phyloP scores from a whole-genome alignment of 53 echinoderm and acorn worm genomes.

The Luidia sarsii region DNA sequence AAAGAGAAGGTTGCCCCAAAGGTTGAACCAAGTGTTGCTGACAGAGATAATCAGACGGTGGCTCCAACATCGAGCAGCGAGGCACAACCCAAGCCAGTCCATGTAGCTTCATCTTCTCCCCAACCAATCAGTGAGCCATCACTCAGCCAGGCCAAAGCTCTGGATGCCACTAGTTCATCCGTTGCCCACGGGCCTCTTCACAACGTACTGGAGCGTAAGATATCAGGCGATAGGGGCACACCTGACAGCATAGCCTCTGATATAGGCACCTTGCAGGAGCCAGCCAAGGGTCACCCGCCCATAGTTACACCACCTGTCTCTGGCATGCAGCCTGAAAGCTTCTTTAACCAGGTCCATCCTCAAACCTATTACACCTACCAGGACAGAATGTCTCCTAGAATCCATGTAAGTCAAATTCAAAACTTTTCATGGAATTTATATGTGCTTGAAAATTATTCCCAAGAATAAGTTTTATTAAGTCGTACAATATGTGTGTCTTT shows the following conservation, averaged over 20 bases:
- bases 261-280: conserved; percentile 63
- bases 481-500: neutral
- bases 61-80: neutral
- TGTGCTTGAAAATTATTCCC: too few relatives aligned
- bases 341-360: conserved; percentile 17
- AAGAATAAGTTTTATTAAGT: too few relatives aligned
- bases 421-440: too few relatives aligned
- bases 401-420: conserved; percentile 35
- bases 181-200: conserved; percentile 4
- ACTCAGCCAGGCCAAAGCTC: neutral
- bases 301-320: conserved; percentile 10
- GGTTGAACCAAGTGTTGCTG: conserved; percentile 12
- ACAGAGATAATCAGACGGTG: neutral
- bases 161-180: conserved; percentile 2
- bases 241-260: conserved; percentile 94
- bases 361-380: conserved; percentile 12
- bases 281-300: conserved; percentile 6
- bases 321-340: conserved; percentile 24
- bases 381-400: conserved; percentile 38
- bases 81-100: conserved; percentile 25
- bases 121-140: conserved; percentile 15
- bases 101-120: conserved; percentile 15
- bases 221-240: conserved; percentile 80
- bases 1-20: conserved; percentile 31
- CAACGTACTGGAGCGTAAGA: conserved; percentile 32